Base-by-base conservation (phyloP, 2,113 vertebrate genomes). In the Megalops atlanticus region DNA sequence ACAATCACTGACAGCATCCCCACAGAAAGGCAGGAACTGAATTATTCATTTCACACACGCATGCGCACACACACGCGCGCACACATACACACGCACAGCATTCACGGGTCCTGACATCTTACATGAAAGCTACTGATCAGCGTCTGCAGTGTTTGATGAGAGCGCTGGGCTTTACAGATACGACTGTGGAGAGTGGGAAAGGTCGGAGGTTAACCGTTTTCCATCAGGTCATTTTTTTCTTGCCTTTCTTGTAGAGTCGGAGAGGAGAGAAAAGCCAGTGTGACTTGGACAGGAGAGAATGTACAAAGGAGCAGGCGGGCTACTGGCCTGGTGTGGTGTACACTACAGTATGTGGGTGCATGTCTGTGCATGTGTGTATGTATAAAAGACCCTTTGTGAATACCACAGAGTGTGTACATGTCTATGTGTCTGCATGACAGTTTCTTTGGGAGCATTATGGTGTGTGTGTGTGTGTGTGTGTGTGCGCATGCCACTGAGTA, bases 121-220 rank as follows among this genome's bases (percentile, higher is more conserved):
- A 72, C 41, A 1, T 45, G 78, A 43, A 80, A 2, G 40, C 58
- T 41, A n/a, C 27, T 43, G 77, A 68, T 81, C 76, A 77, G 84
- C 70, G 74, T 80, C 39, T 43, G 84, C 74, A 64, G 27, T 76
- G 81, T 86, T 91, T 88, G 58, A 69, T 78, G 33, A 43, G 58
- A 39, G 39, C 10, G 45, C 0, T 43, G 52, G 39, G 40, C 31
- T 31, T 69, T 69, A 18, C 86, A 81, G 78, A 84, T 89, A 89
- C 91, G 87, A 31, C 76, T 27, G 80, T 54, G 83, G 83, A 82
- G 80, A 90, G 87, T 83, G 77, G 79, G 84, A 88, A 77, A 80
- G 70, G 31, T 74, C 0, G 75, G 77, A 85, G 81, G 87, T 84
- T 88, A 88, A 86, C 86, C 81, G 79, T 82, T 15, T 14, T 40